These are phyloP conservation scores for Drosophila ercepeae DNA, from an alignment of 1,140 invertebrate genomes.

Conservation along the genomic window DNA sequence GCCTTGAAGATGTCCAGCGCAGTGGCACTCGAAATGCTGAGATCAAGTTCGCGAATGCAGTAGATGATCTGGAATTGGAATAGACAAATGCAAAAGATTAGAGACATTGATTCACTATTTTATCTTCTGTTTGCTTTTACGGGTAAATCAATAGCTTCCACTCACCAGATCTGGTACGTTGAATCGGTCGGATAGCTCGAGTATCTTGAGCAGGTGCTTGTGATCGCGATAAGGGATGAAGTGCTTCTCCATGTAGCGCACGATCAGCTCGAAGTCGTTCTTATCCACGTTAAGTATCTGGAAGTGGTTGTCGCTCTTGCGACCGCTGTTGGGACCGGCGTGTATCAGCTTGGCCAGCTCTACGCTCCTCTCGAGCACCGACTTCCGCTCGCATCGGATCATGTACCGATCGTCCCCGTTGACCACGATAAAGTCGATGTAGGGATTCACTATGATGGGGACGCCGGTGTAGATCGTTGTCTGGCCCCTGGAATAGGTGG, in stretches of 20 bases:
- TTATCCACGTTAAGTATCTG: conserved; percentile 81
- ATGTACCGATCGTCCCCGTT: conserved; percentile 81
- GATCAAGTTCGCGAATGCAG: conserved; percentile 81
- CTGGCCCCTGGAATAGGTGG: conserved; percentile 57
- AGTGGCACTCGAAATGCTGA: conserved; percentile 73
- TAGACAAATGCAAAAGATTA: neutral
- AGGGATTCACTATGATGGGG: conserved; percentile 77
- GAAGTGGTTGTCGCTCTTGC: conserved; percentile 81
- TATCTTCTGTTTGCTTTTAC: too few relatives aligned
- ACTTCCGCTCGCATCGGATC: conserved; percentile 79
- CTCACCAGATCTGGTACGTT: conserved; percentile 82
- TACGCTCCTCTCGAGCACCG: conserved; percentile 74
- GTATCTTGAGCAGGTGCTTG: conserved; percentile 78
- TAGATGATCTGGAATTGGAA: conserved; percentile 70
- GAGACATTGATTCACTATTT: too few relatives aligned
- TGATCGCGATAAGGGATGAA: conserved; percentile 81
- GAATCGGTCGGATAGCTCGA: conserved; percentile 78
- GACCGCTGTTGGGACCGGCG: conserved; percentile 79
- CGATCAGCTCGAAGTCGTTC: conserved; percentile 77
- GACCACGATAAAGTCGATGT: conserved; percentile 82
- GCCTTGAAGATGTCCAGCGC: conserved; percentile 79
- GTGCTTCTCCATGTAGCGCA: conserved; percentile 80
- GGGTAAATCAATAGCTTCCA: neutral
- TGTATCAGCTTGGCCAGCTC: conserved; percentile 80
- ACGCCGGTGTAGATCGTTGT: conserved; percentile 77